phyloP scores from a whole-genome alignment of 2,113 vertebrate genomes.

The Pantherophis guttatus region DNA sequence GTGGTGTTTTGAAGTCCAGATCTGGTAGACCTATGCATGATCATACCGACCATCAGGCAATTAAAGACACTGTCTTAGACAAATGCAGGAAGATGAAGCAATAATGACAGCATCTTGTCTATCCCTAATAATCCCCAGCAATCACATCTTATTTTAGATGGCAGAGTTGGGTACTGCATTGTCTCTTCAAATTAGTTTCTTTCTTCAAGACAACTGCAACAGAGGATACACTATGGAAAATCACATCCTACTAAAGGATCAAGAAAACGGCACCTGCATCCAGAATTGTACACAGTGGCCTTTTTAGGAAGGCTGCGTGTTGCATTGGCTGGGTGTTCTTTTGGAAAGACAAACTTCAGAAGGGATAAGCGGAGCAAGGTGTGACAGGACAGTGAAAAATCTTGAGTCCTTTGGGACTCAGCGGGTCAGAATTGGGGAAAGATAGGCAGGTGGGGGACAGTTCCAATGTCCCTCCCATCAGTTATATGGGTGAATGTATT shows the following conservation, averaged over 20 bases:
- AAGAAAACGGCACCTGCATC: not conserved
- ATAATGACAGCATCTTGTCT: not conserved
- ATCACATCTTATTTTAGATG: not conserved
- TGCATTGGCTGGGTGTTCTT: too few relatives aligned
- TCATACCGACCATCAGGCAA: not conserved
- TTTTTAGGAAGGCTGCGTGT: too few relatives aligned
- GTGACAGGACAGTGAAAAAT: not conserved
- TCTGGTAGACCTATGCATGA: not conserved
- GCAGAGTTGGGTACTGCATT: not conserved
- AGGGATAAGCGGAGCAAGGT: not conserved
- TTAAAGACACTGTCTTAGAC: not conserved
- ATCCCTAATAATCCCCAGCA: not conserved
- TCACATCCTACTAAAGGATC: not conserved
- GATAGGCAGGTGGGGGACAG: not conserved
- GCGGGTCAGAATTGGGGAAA: not conserved
- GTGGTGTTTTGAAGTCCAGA: not conserved
- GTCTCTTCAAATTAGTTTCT: not conserved
- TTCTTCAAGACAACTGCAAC: not conserved
- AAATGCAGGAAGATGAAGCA: not conserved
- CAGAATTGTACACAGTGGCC: too few relatives aligned
- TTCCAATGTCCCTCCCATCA: too few relatives aligned
- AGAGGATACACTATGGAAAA: not conserved
- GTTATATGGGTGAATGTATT: too few relatives aligned
- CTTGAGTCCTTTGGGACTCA: not conserved
- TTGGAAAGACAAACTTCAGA: not conserved